Evolutionary conservation across 2,888 invertebrate genomes (phyloP).

Genomic region (Megaustenia siamemsis): DNA sequence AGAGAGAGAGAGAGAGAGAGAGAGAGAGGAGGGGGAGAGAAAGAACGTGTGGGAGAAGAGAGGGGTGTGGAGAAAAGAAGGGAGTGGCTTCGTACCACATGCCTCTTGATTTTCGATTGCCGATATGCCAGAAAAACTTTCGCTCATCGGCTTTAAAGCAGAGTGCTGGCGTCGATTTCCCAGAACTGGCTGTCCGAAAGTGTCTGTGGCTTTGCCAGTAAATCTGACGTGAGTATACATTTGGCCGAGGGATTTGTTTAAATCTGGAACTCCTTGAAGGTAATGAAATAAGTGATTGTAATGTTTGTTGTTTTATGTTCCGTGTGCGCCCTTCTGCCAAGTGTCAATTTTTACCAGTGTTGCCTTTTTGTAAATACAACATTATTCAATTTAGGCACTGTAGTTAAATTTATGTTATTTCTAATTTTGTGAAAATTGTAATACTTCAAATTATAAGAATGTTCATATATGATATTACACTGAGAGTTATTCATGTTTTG

Average conservation of each 20-base stretch:
- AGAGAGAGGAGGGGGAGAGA: no score
- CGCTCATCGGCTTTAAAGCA: not conserved
- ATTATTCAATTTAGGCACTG: no score
- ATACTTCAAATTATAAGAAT: no score
- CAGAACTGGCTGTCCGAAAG: not conserved
- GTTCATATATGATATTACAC: no score
- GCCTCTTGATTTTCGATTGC: not conserved
- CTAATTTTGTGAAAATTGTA: no score
- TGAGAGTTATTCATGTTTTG: no score
- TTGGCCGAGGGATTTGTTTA: not conserved
- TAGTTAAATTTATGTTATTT: no score
- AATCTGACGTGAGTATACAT: not conserved
- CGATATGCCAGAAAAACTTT: not conserved
- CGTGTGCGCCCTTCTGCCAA: no score
- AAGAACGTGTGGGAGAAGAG: not conserved
- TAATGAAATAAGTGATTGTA: not conserved
- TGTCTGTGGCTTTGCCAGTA: not conserved
- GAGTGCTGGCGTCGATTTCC: not conserved
- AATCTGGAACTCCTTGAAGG: not conserved
- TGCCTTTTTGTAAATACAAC: no score
- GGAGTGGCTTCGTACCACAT: not conserved
- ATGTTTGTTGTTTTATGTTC: not conserved
- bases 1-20: no score
- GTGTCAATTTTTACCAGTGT: no score
- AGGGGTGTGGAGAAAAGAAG: not conserved